phyloP scores from a whole-genome alignment of 2,113 vertebrate genomes.

The Platycercus adscitus region DNA sequence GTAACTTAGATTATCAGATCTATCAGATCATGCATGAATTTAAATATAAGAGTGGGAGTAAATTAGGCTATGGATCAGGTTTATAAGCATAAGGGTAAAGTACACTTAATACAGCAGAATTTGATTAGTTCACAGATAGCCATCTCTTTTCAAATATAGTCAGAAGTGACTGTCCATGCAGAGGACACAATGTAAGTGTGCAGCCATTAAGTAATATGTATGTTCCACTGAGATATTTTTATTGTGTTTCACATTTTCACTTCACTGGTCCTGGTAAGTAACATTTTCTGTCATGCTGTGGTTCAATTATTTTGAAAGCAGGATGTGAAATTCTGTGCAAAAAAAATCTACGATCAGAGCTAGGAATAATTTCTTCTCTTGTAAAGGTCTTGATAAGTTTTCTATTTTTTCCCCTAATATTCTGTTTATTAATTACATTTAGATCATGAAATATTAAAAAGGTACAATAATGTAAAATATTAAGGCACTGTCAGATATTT shows the following conservation, averaged over 20 bases:
- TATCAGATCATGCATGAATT: neutral
- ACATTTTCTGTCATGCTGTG: neutral
- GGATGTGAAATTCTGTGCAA: neutral
- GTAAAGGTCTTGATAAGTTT: neutral
- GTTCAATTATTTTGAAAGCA: slow-evolving; percentile 7
- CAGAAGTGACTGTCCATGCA: neutral
- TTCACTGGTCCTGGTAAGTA: neutral
- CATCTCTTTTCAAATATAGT: neutral
- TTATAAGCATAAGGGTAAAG: neutral
- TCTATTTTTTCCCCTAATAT: neutral
- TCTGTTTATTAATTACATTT: neutral
- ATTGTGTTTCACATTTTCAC: neutral
- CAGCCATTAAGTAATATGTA: neutral
- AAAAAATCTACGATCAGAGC: neutral
- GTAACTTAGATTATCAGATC: neutral
- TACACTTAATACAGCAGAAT: neutral
- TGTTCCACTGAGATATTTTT: neutral
- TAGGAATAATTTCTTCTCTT: neutral
- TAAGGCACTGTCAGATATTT: neutral
- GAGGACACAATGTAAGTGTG: rapidly evolving
- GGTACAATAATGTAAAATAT: neutral
- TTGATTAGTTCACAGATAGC: neutral
- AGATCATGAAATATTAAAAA: neutral
- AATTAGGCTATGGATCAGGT: neutral
- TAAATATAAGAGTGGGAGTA: neutral